These are phyloP conservation scores for Desmodus rotundus DNA, from an alignment of 2,113 vertebrate genomes.

Conservation along the genomic window DNA sequence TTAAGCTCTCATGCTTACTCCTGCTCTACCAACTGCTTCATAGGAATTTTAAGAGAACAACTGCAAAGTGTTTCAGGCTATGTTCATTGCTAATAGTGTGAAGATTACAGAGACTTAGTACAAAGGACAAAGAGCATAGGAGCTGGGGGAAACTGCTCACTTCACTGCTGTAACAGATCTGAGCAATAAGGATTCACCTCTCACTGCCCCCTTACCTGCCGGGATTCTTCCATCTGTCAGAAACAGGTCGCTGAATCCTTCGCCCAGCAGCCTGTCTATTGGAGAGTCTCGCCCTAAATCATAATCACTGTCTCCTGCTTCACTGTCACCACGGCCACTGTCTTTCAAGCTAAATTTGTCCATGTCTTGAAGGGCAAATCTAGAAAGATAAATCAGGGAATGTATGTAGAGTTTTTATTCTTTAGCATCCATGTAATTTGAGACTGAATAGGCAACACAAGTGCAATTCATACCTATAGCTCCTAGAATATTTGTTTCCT, in stretches of 20 bases:
- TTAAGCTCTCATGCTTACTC: background rate
- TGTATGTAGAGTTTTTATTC: background rate
- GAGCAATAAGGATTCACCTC: constrained; percentile 65
- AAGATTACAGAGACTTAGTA: background rate
- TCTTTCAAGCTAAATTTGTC: constrained; percentile 99
- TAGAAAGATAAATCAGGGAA: constrained; percentile 75
- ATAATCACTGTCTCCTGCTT: constrained; percentile 98
- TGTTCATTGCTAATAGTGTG: background rate
- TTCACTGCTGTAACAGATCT: constrained; percentile 51
- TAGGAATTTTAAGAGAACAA: constrained; percentile 8
- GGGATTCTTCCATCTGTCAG: constrained; percentile 93
- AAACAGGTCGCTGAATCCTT: constrained; percentile 97
- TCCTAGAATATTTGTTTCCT: constrained; percentile 98
- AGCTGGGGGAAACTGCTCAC: constrained; percentile 41
- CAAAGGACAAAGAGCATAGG: constrained; percentile 20
- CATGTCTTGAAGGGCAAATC: constrained; percentile 98
- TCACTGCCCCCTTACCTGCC: constrained; percentile 87
- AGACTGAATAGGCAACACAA: background rate
- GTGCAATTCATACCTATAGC: constrained; percentile 93
- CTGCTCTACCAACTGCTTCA: background rate
- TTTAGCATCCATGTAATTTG: background rate
- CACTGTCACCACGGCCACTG: constrained; percentile 97
- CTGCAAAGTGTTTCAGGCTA: constrained; percentile 42
- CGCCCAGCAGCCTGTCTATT: constrained; percentile 93
- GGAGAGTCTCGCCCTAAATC: constrained; percentile 97